phyloP scores from a whole-genome alignment of 2,113 vertebrate species.

The Agapornis roseicollis region DNA sequence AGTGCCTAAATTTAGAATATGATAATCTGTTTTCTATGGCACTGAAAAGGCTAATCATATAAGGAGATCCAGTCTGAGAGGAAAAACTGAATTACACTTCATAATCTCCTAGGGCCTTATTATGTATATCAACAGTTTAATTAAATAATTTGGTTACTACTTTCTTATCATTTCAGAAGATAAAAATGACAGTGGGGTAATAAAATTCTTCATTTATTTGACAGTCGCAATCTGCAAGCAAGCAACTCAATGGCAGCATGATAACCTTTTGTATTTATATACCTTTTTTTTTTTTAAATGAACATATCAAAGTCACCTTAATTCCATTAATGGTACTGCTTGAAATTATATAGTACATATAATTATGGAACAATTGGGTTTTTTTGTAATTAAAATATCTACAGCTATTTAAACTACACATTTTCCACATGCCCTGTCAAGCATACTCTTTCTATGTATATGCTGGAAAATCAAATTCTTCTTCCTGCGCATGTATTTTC shows the following conservation, averaged over 20 bases:
- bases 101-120: not conserved
- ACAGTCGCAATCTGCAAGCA: not conserved
- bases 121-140: not conserved
- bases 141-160: not conserved
- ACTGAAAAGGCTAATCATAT: conserved; percentile 50
- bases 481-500: not conserved
- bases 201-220: not conserved
- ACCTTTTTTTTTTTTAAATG: not conserved
- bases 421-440: not conserved
- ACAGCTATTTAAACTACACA: not conserved
- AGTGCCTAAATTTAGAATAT: conserved; percentile 56
- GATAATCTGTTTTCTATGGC: conserved; percentile 27
- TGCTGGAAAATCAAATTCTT: not conserved
- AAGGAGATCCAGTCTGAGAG: conserved; percentile 18
- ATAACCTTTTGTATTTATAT: not conserved
- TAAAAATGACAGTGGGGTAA: not conserved
- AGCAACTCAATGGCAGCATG: not conserved
- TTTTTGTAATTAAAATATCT: not conserved
- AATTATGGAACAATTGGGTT: not conserved
- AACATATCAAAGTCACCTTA: not conserved
- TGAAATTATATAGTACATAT: not conserved
- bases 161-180: not conserved
- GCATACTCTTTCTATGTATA: not conserved
- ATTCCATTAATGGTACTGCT: not conserved
- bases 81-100: conserved; percentile 25